These are phyloP conservation scores for Echeneis naucrates DNA, from an alignment of 2,797 vertebrate species.

Conservation along the genomic window DNA sequence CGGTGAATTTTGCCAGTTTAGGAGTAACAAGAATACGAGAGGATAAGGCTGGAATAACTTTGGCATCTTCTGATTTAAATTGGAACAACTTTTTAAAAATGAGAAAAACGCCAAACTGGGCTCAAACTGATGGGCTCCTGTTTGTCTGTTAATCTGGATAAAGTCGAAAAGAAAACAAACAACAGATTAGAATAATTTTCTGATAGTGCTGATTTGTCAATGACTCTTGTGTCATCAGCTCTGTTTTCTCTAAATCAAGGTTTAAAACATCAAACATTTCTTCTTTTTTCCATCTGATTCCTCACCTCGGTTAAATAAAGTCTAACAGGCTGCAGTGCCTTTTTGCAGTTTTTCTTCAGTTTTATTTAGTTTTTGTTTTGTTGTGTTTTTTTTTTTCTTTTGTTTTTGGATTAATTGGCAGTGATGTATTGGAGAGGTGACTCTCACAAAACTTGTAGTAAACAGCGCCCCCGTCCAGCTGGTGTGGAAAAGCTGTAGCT, in stretches of 20 bases:
- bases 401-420: not conserved
- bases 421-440: not conserved
- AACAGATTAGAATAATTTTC: slow-evolving; percentile 1
- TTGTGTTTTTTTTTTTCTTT: too few species aligned
- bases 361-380: too few species aligned
- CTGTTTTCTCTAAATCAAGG: not conserved
- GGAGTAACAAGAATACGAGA: not conserved
- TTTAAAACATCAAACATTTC: not conserved
- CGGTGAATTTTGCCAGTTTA: not conserved
- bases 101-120: not conserved
- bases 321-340: not conserved
- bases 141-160: not conserved
- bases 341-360: not conserved
- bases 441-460: slow-evolving; percentile 41
- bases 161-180: not conserved
- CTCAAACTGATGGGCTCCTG: not conserved
- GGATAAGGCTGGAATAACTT: not conserved
- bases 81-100: not conserved
- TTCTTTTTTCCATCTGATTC: not conserved
- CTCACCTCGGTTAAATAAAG: accelerated
- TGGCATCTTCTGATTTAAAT: not conserved
- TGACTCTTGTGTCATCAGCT: not conserved
- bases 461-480: slow-evolving; percentile 66
- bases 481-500: slow-evolving; percentile 26
- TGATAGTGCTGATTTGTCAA: slow-evolving; percentile 21